phyloP scores from a whole-genome alignment of 2,797 vertebrate species.

The Hypotaenidia philippensis region DNA sequence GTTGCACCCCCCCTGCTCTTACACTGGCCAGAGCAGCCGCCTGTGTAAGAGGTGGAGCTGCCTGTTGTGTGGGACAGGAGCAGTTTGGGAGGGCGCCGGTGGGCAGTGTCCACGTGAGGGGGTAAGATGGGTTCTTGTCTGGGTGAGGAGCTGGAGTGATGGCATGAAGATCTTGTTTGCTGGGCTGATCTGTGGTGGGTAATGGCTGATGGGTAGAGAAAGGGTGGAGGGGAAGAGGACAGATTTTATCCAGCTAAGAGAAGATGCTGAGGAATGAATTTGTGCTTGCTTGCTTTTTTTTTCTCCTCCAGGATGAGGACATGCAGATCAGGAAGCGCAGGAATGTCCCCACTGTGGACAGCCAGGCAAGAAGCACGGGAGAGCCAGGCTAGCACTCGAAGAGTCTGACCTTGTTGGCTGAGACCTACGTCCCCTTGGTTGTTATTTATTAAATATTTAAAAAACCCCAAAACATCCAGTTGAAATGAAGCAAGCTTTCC shows the following conservation, averaged over 20 bases:
- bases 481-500: neutral
- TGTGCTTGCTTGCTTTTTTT: neutral
- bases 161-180: neutral
- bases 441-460: neutral
- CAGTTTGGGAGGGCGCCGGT: neutral
- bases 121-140: neutral
- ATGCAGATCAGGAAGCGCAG: conserved; percentile 38
- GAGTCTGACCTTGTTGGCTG: neutral
- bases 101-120: accelerated
- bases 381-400: neutral
- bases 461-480: neutral
- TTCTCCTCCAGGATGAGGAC: conserved; percentile 53
- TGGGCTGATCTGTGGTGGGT: neutral
- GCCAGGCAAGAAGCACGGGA: neutral
- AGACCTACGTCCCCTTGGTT: neutral
- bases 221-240: neutral
- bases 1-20: neutral
- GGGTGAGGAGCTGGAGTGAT: neutral
- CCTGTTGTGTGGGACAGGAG: neutral
- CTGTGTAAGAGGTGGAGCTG: neutral
- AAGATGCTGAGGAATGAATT: neutral
- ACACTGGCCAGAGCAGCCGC: accelerated
- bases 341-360: neutral
- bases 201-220: neutral
- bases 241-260: neutral